Evolutionary conservation across 2,888 invertebrate species (phyloP).

Genomic region (Abrostola tripartita): DNA sequence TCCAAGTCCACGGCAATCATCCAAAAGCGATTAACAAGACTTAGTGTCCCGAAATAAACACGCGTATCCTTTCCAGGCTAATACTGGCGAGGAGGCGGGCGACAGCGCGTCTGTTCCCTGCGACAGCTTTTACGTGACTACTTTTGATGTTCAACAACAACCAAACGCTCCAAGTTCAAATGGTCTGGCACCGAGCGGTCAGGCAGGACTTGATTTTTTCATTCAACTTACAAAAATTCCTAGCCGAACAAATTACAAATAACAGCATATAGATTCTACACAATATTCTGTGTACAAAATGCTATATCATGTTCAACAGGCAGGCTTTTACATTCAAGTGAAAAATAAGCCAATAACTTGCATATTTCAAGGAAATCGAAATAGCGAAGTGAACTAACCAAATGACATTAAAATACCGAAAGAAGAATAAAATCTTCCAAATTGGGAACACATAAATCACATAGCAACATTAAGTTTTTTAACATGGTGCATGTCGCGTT

Average conservation of each 20-base stretch:
- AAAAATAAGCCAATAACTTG: too few relatives aligned
- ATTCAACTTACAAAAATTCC: conserved; percentile 49
- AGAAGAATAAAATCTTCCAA: conserved; percentile 21
- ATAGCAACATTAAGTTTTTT: conserved; percentile 60
- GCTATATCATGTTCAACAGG: too few relatives aligned
- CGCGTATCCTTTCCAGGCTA: conserved; percentile 72
- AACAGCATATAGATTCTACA: neutral
- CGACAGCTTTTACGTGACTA: conserved; percentile 73
- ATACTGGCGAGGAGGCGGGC: conserved; percentile 59
- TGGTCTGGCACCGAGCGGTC: conserved; percentile 48
- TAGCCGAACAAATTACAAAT: neutral
- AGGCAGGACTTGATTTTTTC: conserved; percentile 46
- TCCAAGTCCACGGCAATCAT: conserved; percentile 65
- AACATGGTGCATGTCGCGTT: conserved; percentile 51
- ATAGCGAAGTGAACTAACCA: conserved; percentile 33
- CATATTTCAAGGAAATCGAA: neutral
- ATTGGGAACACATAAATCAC: conserved; percentile 59
- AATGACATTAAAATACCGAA: conserved; percentile 19
- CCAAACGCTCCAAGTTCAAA: conserved; percentile 51
- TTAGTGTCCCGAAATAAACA: conserved; percentile 76
- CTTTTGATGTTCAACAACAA: conserved; percentile 59
- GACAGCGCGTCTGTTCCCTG: conserved; percentile 67
- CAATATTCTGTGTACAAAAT: neutral
- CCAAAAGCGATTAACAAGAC: conserved; percentile 76
- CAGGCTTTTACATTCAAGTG: too few relatives aligned